phyloP scores from a whole-genome alignment of 2,888 invertebrate species.

The Temnothorax rugatulus region DNA sequence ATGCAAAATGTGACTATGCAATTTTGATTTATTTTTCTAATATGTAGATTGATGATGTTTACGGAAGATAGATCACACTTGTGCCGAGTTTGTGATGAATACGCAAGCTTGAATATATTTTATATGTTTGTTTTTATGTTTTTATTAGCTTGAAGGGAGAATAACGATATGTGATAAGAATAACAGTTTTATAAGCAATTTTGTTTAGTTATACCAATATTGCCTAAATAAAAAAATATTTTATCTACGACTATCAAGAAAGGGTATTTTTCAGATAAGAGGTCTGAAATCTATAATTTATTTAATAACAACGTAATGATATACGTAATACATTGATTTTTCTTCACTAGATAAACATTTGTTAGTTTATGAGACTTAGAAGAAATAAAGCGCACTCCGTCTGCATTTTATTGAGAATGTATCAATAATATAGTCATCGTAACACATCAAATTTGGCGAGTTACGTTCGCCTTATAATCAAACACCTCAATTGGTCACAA shows the following conservation, averaged over 20 bases:
- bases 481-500: not conserved
- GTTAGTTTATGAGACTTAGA: not conserved
- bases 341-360: not conserved
- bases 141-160: not conserved
- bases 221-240: constrained; percentile 25
- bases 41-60: not conserved
- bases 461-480: not conserved
- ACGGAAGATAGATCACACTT: not conserved
- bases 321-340: not conserved
- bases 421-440: not conserved
- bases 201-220: constrained; percentile 4
- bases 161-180: constrained; percentile 16
- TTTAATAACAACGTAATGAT: constrained; percentile 1
- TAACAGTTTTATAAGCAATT: constrained; percentile 24
- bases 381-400: not conserved
- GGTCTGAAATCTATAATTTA: not conserved
- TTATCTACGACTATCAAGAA: not conserved
- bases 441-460: not conserved
- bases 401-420: not conserved
- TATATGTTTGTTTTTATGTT: not conserved
- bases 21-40: constrained; percentile 4
- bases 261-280: constrained; percentile 1
- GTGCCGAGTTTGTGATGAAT: not conserved
- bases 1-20: not conserved
- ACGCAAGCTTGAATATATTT: constrained; percentile 18